Percentiles rank a stretch among this genome's conserved stretches.
Conservation (phyloP, 1,140 invertebrate genomes). For the Aphis craccivora region DNA sequence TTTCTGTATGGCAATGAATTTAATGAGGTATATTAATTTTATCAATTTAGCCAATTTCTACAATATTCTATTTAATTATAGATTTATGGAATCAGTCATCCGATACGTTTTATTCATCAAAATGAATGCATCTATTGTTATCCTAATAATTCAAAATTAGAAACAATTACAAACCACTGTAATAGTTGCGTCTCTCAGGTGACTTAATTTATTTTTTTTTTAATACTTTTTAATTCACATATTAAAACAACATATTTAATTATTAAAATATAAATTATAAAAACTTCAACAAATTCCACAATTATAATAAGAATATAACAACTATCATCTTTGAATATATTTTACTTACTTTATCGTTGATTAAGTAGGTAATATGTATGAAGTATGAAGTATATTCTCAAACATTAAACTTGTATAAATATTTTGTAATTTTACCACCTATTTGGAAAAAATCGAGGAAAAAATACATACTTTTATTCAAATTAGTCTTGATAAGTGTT, state of each 20-base stretch:
- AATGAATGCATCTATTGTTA: slow-evolving; percentile 32
- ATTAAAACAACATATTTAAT: background rate
- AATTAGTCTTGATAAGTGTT: background rate
- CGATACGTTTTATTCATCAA: slow-evolving; percentile 42
- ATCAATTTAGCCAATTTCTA: background rate
- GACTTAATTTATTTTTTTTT: background rate
- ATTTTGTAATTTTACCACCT: background rate
- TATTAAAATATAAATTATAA: background rate
- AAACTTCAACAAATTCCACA: background rate
- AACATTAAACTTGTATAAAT: background rate
- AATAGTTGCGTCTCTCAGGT: slow-evolving; percentile 29
- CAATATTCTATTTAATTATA: background rate
- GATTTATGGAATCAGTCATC: slow-evolving; percentile 43
- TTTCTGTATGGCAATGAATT: slow-evolving; percentile 44
- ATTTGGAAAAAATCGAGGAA: background rate
- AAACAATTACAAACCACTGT: background rate
- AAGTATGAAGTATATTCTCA: background rate
- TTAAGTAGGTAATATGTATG: background rate
- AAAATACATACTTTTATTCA: background rate
- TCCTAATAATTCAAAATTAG: background rate
- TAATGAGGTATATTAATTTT: slow-evolving; percentile 35
- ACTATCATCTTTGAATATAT: background rate
- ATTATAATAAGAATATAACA: background rate
- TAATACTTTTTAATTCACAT: background rate
- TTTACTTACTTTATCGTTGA: background rate